Conservation (phyloP, 2,888 invertebrate genomes). For the Aspidiotus rigidus region DNA sequence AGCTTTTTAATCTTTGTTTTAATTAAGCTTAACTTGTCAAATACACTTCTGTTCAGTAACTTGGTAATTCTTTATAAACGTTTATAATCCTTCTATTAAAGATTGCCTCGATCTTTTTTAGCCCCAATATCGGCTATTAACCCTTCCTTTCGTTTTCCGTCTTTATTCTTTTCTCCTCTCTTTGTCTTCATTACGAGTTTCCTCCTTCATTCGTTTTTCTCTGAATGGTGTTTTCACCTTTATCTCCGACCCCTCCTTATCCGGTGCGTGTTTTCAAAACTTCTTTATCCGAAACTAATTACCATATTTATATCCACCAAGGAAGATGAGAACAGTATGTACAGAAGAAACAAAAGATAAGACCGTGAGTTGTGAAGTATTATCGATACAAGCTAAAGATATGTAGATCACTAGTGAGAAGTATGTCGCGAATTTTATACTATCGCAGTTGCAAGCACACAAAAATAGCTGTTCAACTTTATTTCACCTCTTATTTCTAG, state of each 20-base stretch:
- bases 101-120: slow-evolving; percentile 17
- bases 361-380: no score
- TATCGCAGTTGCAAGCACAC: no score
- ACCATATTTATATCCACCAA: slow-evolving; percentile 19
- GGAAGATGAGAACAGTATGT: no score
- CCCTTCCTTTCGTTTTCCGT: slow-evolving; percentile 9
- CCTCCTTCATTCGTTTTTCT: slow-evolving; percentile 3
- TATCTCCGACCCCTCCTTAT: neutral
- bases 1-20: slow-evolving; percentile 33
- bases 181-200: neutral
- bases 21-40: slow-evolving; percentile 34
- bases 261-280: no score
- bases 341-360: no score
- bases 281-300: slow-evolving; percentile 26
- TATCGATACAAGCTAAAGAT: no score
- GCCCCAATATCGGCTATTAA: slow-evolving; percentile 25
- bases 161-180: neutral
- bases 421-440: no score
- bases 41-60: slow-evolving; percentile 33
- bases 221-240: slow-evolving; percentile 4
- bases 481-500: no score
- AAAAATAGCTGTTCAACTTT: no score
- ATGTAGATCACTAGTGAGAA: no score
- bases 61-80: slow-evolving; percentile 33
- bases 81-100: slow-evolving; percentile 30